Evolutionary conservation across 1,140 invertebrate species (phyloP).

Genomic region (Sitodiplosis mosellana): DNA sequence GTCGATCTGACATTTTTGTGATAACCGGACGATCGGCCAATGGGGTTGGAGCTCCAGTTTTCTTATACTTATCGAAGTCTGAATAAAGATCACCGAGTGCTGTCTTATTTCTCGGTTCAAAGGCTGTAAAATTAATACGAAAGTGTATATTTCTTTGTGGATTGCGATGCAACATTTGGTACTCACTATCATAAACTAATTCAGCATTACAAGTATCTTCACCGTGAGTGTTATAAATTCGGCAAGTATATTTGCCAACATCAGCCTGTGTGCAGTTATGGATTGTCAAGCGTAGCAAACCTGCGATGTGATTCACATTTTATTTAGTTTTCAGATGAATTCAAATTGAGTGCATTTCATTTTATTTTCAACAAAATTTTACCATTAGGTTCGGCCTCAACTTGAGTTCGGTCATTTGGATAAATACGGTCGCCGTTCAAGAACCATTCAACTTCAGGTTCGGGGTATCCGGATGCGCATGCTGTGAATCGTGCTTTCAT

Average conservation of each 20-base stretch:
- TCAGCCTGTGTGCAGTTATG: constrained; percentile 54
- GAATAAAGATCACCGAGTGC: constrained; percentile 61
- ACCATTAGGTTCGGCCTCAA: constrained; percentile 51
- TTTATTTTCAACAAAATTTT: no score
- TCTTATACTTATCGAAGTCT: constrained; percentile 67
- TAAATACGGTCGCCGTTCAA: constrained; percentile 60
- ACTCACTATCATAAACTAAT: constrained; percentile 63
- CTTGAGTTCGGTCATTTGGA: constrained; percentile 58
- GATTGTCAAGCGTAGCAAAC: constrained; percentile 59
- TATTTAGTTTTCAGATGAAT: neutral
- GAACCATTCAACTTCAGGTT: constrained; percentile 72
- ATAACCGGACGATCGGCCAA: constrained; percentile 75
- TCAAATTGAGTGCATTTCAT: neutral
- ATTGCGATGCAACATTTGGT: neutral
- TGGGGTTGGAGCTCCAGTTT: constrained; percentile 62
- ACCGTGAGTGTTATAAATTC: constrained; percentile 67
- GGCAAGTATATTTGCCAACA: constrained; percentile 62
- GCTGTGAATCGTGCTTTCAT: constrained; percentile 76
- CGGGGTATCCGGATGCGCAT: constrained; percentile 51
- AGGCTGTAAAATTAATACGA: constrained; percentile 26
- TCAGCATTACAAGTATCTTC: constrained; percentile 64
- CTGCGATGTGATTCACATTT: constrained; percentile 26
- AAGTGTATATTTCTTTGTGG: neutral
- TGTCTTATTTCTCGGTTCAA: constrained; percentile 47
- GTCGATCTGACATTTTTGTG: constrained; percentile 67